Conservation (phyloP, 1,140 invertebrate species). For the Pogonomyrmex californicus region DNA sequence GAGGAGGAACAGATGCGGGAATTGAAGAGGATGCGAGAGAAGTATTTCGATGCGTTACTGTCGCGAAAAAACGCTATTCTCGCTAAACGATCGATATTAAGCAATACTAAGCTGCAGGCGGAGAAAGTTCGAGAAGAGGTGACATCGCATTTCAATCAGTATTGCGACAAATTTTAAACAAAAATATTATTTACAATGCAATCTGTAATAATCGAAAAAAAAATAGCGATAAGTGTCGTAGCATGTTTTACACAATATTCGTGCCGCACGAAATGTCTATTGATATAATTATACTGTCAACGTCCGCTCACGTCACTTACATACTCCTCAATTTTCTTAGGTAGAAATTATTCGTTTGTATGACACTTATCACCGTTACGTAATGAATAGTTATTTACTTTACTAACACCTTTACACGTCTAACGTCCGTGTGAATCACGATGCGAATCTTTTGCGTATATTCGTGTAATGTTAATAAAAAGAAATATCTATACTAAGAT, state of each 20-base stretch:
- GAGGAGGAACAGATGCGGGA: slow-evolving; percentile 17
- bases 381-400: neutral
- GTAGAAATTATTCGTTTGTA: neutral
- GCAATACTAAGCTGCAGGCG: slow-evolving; percentile 16
- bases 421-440: neutral
- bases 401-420: neutral
- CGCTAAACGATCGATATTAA: slow-evolving; percentile 35
- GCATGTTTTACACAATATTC: neutral
- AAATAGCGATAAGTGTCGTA: neutral
- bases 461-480: neutral
- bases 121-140: slow-evolving; percentile 51
- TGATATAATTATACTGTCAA: neutral
- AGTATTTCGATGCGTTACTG: slow-evolving; percentile 19
- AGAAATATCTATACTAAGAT: neutral
- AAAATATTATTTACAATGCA: neutral
- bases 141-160: neutral
- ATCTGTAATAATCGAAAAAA: neutral
- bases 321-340: neutral
- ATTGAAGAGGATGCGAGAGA: slow-evolving; percentile 35
- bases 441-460: neutral
- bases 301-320: neutral
- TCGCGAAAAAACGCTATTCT: slow-evolving; percentile 34
- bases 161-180: neutral
- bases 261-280: slow-evolving; percentile 5
- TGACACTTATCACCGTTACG: neutral